A percentile compares a stretch with the other conserved stretches of the same genome.
These are phyloP conservation scores for Sminthurinus aureus DNA, from an alignment of 2,888 invertebrate genomes.

Conservation along the genomic window DNA sequence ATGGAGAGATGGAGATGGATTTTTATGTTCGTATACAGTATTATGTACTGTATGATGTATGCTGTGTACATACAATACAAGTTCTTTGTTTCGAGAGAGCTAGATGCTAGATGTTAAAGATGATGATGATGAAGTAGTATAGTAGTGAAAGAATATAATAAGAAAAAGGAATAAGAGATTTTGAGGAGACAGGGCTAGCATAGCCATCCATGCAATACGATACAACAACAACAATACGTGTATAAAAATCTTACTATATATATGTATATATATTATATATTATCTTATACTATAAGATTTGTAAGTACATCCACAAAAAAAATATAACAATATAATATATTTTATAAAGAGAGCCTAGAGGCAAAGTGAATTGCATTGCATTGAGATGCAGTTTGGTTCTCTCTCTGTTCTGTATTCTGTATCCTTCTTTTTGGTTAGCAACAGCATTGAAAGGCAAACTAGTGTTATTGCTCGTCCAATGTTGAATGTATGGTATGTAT, in stretches of 20 bases:
- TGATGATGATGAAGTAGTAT: no score
- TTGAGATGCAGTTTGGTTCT: constrained; percentile 26
- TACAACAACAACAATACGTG: no score
- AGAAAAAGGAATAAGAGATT: no score
- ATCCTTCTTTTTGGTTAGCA: constrained; percentile 18
- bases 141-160: no score
- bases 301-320: no score
- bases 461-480: constrained; percentile 7
- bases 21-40: background rate
- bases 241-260: no score
- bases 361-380: constrained; percentile 22
- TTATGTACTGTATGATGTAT: background rate
- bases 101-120: background rate
- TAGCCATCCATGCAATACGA: no score
- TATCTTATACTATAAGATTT: no score
- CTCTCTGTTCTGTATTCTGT: background rate
- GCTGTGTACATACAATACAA: background rate
- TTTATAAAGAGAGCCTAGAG: constrained; percentile 1
- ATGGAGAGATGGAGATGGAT: background rate
- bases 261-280: no score
- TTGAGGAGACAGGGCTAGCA: no score
- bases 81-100: constrained; percentile 22
- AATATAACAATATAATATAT: no score
- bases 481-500: background rate
- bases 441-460: constrained; percentile 19